Evolutionary conservation across 1,140 invertebrate genomes (phyloP).

Genomic region (Acromyrmex heyeri): DNA sequence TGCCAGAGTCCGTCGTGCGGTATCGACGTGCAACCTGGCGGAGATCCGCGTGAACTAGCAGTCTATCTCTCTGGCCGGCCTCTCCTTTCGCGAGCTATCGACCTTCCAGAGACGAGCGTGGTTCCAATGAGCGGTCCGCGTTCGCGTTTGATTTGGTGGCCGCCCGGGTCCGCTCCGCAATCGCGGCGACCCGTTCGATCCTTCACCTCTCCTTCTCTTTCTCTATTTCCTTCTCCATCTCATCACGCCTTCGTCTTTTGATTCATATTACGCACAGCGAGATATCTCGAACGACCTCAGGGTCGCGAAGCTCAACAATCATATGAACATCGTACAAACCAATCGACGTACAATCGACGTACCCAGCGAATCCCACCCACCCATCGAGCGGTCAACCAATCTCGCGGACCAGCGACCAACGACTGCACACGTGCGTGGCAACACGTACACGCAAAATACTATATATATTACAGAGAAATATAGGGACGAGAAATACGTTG

Average conservation of each 20-base stretch:
- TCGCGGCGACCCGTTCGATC: conserved; percentile 21
- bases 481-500: neutral
- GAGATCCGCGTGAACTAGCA: conserved; percentile 37
- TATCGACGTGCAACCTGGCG: conserved; percentile 58
- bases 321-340: conserved; percentile 11
- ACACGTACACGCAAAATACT: neutral
- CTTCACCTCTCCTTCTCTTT: neutral
- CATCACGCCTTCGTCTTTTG: neutral
- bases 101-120: conserved; percentile 31
- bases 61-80: conserved; percentile 17
- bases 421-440: conserved; percentile 1
- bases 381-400: neutral
- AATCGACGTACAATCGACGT: conserved; percentile 50
- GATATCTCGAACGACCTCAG: conserved; percentile 21
- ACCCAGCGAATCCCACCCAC: conserved; percentile 8
- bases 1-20: neutral
- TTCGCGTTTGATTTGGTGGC: neutral
- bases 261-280: neutral
- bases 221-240: neutral
- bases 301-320: neutral
- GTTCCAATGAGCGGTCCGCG: conserved; percentile 11
- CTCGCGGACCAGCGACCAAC: conserved; percentile 6
- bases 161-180: neutral
- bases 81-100: conserved; percentile 57
- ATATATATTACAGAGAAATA: neutral